phyloP scores from a whole-genome alignment of 2,888 invertebrate species.

The Eumerus sabulonum region DNA sequence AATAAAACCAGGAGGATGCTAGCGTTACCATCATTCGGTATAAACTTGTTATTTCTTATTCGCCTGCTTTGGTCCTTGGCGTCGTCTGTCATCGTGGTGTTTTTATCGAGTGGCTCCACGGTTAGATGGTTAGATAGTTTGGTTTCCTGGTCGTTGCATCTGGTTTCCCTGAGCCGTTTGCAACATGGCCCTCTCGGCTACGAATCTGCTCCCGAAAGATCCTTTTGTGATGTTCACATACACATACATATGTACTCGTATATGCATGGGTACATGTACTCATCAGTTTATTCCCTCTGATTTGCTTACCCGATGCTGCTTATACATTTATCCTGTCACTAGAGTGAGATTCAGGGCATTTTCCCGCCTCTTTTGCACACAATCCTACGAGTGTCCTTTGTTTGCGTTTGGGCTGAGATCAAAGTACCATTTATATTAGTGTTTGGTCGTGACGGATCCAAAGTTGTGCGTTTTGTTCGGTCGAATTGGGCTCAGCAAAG shows the following conservation, averaged over 20 bases:
- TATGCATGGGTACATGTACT: conserved; percentile 10
- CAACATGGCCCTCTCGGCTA: conserved; percentile 35
- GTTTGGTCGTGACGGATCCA: conserved; percentile 63
- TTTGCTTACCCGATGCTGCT: conserved; percentile 50
- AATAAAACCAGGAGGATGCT: conserved; percentile 43
- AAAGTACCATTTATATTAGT: conserved; percentile 67
- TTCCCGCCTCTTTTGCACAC: conserved; percentile 28
- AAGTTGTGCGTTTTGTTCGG: conserved; percentile 32
- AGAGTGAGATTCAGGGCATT: conserved; percentile 51
- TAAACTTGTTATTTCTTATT: conserved; percentile 63
- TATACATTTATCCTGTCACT: background rate
- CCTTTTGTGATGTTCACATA: conserved; percentile 60
- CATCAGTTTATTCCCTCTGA: conserved; percentile 61
- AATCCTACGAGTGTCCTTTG: too few relatives aligned
- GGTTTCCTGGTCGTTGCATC: background rate
- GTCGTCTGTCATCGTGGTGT: conserved; percentile 13
- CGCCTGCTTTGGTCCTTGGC: conserved; percentile 10
- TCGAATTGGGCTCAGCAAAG: conserved; percentile 3
- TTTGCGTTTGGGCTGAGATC: conserved; percentile 44
- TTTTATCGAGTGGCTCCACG: conserved; percentile 11
- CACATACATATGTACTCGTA: conserved; percentile 3
- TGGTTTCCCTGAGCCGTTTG: conserved; percentile 1
- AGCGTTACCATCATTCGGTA: conserved; percentile 54
- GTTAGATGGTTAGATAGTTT: conserved; percentile 7
- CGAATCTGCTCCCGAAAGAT: conserved; percentile 54